Percentiles rank a stretch among this genome's conserved stretches.
Conservation (phyloP, 2,888 invertebrate genomes). For the Agrotis segetum region DNA sequence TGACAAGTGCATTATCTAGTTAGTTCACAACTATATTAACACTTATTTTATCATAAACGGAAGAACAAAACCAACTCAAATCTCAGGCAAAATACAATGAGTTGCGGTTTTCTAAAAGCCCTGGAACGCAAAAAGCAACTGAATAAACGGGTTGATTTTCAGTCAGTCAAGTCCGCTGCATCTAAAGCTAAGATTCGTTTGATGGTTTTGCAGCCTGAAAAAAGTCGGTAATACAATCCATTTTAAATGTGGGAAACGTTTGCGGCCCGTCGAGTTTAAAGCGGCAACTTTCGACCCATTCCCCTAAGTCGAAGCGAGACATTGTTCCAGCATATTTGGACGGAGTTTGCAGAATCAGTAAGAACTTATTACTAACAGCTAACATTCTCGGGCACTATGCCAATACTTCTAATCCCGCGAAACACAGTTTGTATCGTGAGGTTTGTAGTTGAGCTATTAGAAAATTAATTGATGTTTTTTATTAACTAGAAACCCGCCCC, state of each 20-base stretch:
- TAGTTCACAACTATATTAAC: no score
- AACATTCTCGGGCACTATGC: slow-evolving; percentile 4
- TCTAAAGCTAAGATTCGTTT: no score
- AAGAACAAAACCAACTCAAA: not conserved
- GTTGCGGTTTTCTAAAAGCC: no score
- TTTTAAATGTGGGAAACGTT: not conserved
- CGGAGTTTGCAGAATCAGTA: slow-evolving; percentile 1
- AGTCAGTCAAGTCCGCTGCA: no score
- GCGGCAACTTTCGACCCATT: slow-evolving; percentile 1
- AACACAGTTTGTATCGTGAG: not conserved
- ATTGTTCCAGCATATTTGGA: slow-evolving; percentile 11
- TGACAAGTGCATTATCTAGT: no score
- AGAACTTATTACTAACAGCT: not conserved
- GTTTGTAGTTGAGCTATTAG: not conserved
- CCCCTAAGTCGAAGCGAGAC: not conserved
- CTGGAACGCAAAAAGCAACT: no score
- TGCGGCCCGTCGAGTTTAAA: not conserved
- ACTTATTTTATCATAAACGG: not conserved
- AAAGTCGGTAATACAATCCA: no score
- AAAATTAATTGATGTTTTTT: slow-evolving; percentile 11
- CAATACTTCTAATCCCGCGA: slow-evolving; percentile 7
- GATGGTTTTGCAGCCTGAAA: no score
- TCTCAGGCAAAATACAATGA: not conserved
- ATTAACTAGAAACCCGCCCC: not conserved
- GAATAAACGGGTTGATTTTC: no score